phyloP scores from a whole-genome alignment of 2,797 vertebrate genomes.

The Ceyx erithaca region DNA sequence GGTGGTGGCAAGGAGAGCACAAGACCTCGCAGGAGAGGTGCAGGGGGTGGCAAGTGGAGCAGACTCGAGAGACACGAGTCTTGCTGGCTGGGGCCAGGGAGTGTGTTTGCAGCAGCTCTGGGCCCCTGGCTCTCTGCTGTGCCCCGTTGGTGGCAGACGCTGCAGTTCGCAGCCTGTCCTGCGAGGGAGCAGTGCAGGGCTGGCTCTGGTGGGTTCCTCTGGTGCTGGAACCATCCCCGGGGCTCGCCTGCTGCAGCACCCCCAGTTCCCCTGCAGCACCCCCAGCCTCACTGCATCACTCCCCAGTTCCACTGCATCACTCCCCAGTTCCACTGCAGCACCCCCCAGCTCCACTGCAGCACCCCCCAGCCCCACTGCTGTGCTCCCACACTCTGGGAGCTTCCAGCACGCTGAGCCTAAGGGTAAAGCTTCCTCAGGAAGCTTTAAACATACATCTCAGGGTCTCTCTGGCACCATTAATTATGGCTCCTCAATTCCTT shows the following conservation, averaged over 20 bases:
- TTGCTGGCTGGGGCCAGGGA: fast-evolving
- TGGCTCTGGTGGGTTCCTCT: background rate
- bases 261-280: background rate
- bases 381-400: fast-evolving
- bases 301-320: too few species aligned
- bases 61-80: background rate
- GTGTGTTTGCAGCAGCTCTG: too few species aligned
- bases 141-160: background rate
- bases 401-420: background rate
- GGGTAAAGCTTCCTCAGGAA: background rate
- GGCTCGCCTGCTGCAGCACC: background rate
- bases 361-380: background rate
- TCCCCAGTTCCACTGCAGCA: background rate
- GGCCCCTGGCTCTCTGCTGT: background rate
- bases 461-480: background rate
- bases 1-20: background rate
- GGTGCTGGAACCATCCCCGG: fast-evolving
- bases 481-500: conserved; percentile 16
- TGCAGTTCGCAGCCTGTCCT: background rate
- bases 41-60: background rate
- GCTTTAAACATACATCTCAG: background rate
- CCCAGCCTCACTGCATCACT: too few species aligned
- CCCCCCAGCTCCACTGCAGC: too few species aligned
- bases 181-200: fast-evolving
- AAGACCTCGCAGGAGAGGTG: background rate